phyloP scores from a whole-genome alignment of 2,797 vertebrate species.

The Labroides dimidiatus region DNA sequence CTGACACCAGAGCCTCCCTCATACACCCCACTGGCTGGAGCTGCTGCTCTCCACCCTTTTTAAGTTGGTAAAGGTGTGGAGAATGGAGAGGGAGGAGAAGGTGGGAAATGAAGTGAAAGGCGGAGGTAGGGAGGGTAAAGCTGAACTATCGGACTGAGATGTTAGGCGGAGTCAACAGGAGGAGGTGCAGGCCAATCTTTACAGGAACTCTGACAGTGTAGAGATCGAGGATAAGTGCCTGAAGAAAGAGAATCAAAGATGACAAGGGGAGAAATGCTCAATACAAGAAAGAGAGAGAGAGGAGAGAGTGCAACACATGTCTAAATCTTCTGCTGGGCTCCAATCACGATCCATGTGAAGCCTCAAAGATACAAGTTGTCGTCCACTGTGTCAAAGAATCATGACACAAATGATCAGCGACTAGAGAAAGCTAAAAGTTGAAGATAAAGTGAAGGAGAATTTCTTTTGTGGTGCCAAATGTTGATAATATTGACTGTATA shows the following conservation, averaged over 20 bases:
- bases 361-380: conserved; percentile 55
- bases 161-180: conserved; percentile 46
- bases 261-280: conserved; percentile 52
- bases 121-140: conserved; percentile 20
- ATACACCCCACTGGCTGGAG: conserved; percentile 27
- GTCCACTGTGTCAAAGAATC: conserved; percentile 33
- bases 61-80: conserved; percentile 4
- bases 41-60: conserved; percentile 23
- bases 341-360: conserved; percentile 67
- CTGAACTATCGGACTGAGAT: conserved; percentile 38
- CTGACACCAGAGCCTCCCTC: conserved; percentile 47
- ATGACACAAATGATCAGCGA: conserved; percentile 43
- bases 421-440: conserved; percentile 22
- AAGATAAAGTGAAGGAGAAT: conserved; percentile 10
- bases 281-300: conserved; percentile 50
- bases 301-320: conserved; percentile 59
- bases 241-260: conserved; percentile 72
- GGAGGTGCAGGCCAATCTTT: conserved; percentile 46
- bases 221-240: conserved; percentile 36
- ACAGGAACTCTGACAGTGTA: conserved; percentile 38
- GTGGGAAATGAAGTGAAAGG: conserved; percentile 19
- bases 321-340: conserved; percentile 58
- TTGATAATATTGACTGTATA: not conserved
- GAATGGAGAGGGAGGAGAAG: conserved; percentile 18
- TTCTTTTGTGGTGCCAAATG: conserved; percentile 16